phyloP scores from a whole-genome alignment of 2,113 vertebrate species.

The Albula glossodonta region DNA sequence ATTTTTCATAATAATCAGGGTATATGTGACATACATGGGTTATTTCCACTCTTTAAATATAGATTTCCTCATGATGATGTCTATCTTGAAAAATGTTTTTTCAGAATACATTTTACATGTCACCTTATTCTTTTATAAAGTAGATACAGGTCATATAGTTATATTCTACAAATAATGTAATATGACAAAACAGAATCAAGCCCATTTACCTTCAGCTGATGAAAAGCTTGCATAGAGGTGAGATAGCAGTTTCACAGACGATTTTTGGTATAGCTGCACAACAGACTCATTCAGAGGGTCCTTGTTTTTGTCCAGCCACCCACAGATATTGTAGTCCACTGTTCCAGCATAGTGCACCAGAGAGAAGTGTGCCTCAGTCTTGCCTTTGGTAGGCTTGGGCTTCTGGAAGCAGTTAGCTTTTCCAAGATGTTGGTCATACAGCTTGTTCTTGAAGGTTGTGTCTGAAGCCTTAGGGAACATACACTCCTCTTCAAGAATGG shows the following conservation, averaged over 20 bases:
- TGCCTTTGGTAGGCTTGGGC: slow-evolving; percentile 75
- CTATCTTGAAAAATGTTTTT: neutral
- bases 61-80: too few species aligned
- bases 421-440: slow-evolving; percentile 74
- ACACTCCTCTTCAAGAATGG: slow-evolving; percentile 77
- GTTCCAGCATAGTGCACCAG: slow-evolving; percentile 81
- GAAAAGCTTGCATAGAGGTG: slow-evolving; percentile 76
- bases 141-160: neutral
- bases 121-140: neutral
- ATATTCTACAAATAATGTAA: neutral
- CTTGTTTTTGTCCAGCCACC: slow-evolving; percentile 89
- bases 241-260: slow-evolving; percentile 75
- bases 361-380: slow-evolving; percentile 77
- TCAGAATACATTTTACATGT: neutral
- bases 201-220: neutral
- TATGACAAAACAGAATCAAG: neutral
- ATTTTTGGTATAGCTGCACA: slow-evolving; percentile 84
- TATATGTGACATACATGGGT: too few species aligned
- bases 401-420: slow-evolving; percentile 80
- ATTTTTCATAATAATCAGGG: too few species aligned
- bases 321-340: slow-evolving; percentile 83
- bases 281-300: slow-evolving; percentile 83
- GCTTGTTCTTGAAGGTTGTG: slow-evolving; percentile 76
- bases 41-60: too few species aligned
- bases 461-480: slow-evolving; percentile 74